Percentiles rank a stretch among this genome's conserved stretches.
phyloP scores from a whole-genome alignment of 2,113 vertebrate species.

The Thomomys bottae region DNA sequence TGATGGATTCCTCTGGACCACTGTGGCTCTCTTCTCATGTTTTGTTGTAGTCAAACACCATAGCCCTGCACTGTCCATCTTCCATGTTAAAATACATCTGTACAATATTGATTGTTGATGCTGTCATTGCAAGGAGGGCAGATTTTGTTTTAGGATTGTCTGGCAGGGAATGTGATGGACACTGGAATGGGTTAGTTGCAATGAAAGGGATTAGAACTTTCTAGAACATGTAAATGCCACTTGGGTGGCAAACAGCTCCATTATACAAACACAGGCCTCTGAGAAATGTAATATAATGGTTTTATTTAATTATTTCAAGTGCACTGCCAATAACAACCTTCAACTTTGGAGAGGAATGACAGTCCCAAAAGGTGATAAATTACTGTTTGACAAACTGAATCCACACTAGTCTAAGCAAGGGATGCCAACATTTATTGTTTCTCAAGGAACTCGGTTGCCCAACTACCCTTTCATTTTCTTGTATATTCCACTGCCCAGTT shows the following conservation, averaged over 20 bases:
- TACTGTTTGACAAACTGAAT: neutral
- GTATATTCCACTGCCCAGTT: rapidly evolving
- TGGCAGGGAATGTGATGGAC: neutral
- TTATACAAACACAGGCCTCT: neutral
- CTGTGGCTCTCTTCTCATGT: neutral
- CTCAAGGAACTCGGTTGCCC: neutral
- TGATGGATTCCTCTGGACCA: neutral
- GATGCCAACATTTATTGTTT: neutral
- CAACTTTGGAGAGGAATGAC: neutral
- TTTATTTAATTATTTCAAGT: neutral
- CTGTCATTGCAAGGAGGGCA: neutral
- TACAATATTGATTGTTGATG: neutral
- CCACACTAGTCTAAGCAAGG: neutral
- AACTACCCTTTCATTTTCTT: too few relatives aligned
- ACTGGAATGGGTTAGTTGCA: neutral
- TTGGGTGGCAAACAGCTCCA: neutral
- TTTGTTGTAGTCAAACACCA: neutral
- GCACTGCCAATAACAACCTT: neutral
- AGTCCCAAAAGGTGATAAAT: neutral
- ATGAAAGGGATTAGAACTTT: neutral
- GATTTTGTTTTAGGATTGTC: neutral
- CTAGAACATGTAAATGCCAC: neutral
- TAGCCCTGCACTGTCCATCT: neutral
- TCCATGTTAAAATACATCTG: neutral
- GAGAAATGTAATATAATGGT: neutral